These are phyloP conservation scores for Aldrovandia affinis DNA, from an alignment of 2,797 vertebrate species.

Conservation along the genomic window DNA sequence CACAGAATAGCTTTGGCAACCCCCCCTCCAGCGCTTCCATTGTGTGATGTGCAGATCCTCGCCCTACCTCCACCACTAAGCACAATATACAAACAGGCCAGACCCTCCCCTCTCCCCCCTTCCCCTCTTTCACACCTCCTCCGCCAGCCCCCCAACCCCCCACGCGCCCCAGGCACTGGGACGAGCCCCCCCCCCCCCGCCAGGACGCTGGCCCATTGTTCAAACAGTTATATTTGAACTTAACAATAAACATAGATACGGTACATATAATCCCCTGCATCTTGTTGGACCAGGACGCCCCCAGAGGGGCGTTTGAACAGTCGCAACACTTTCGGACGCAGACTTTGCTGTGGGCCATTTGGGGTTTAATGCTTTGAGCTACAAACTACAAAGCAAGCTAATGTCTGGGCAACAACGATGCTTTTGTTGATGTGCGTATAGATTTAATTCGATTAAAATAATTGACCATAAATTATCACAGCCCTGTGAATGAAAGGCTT, in stretches of 20 bases:
- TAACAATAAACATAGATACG: background rate
- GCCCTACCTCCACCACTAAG: constrained; percentile 41
- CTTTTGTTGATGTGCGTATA: background rate
- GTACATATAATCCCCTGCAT: background rate
- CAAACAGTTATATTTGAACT: constrained; percentile 19
- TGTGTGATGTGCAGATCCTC: constrained; percentile 35
- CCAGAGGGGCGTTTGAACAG: background rate
- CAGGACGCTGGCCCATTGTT: constrained; percentile 53
- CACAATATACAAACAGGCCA: constrained; percentile 56
- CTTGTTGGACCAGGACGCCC: background rate
- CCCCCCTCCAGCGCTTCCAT: constrained; percentile 36
- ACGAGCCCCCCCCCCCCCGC: constrained; percentile 52
- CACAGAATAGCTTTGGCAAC: constrained; percentile 45
- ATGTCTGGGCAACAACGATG: background rate
- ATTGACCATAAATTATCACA: background rate
- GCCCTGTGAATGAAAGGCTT: background rate
- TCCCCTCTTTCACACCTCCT: constrained; percentile 42
- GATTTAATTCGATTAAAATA: no score
- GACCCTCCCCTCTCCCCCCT: constrained; percentile 33
- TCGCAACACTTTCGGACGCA: no score
- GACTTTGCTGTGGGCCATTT: background rate
- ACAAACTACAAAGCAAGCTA: background rate
- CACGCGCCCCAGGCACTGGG: constrained; percentile 48
- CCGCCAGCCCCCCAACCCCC: constrained; percentile 43
- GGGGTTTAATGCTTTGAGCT: background rate